These are phyloP conservation scores for Phataginus tricuspis DNA, from an alignment of 2,797 vertebrate species.

Conservation along the genomic window DNA sequence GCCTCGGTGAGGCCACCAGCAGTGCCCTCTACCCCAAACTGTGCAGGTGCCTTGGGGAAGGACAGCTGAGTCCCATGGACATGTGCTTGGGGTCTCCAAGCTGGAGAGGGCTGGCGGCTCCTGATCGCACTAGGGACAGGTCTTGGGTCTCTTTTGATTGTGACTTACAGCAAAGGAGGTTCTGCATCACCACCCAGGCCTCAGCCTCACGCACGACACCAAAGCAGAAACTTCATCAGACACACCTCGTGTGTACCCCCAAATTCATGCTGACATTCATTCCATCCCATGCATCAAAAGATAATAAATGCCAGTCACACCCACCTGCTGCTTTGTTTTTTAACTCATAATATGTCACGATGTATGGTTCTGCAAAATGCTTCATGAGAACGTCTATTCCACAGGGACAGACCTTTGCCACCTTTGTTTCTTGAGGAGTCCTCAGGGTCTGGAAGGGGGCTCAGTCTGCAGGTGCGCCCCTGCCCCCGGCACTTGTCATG, in stretches of 20 bases:
- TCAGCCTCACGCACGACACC: neutral
- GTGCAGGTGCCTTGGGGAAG: neutral
- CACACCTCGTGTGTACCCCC: too few species aligned
- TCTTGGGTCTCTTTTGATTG: neutral
- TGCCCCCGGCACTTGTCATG: neutral
- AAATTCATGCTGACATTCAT: accelerated
- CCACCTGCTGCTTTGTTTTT: neutral
- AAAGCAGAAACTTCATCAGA: neutral
- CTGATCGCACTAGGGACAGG: neutral
- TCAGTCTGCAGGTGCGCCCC: accelerated
- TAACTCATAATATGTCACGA: neutral
- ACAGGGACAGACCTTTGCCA: neutral
- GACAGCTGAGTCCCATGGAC: neutral
- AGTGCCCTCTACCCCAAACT: neutral
- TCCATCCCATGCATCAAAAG: neutral
- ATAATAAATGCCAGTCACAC: neutral
- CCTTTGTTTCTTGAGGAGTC: neutral
- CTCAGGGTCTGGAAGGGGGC: neutral
- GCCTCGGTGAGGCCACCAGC: neutral
- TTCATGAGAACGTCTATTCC: neutral
- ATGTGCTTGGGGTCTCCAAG: accelerated
- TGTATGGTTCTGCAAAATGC: neutral
- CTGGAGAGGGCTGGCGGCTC: neutral
- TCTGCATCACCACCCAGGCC: neutral
- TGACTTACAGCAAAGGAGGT: neutral